These are phyloP conservation scores for Dynastes grantii DNA, from an alignment of 2,888 invertebrate genomes.

Conservation along the genomic window DNA sequence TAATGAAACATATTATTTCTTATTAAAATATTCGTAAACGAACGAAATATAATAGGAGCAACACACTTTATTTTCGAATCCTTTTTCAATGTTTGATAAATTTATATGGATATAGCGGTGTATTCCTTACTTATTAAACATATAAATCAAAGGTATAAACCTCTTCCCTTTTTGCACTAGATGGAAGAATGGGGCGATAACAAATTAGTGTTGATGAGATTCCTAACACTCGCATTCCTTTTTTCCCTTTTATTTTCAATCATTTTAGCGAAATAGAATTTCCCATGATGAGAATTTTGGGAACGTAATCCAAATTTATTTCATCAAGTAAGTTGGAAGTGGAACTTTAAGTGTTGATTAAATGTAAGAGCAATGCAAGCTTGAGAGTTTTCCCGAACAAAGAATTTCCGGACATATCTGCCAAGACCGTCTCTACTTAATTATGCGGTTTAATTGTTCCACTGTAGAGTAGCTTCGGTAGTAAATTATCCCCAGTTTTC, in stretches of 20 bases:
- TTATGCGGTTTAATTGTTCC: not conserved
- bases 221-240: not conserved
- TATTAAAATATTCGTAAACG: too few relatives aligned
- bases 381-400: not conserved
- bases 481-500: constrained; percentile 20
- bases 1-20: too few relatives aligned
- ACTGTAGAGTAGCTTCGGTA: not conserved
- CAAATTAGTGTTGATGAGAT: not conserved
- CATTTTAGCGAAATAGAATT: too few relatives aligned
- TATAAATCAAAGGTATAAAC: too few relatives aligned
- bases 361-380: not conserved
- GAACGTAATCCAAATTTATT: not conserved
- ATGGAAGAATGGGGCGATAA: too few relatives aligned
- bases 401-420: not conserved
- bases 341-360: not conserved
- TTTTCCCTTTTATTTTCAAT: not conserved
- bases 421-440: not conserved
- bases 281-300: not conserved
- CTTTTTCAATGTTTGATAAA: too few relatives aligned
- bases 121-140: too few relatives aligned
- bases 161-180: too few relatives aligned
- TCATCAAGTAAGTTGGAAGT: not conserved
- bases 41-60: too few relatives aligned
- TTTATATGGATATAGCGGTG: too few relatives aligned
- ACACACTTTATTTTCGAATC: too few relatives aligned